A percentile compares a stretch with the other conserved stretches of the same genome.
These are phyloP conservation scores for Erythrolamprus reginae DNA, from an alignment of 2,113 vertebrate genomes.

Conservation along the genomic window DNA sequence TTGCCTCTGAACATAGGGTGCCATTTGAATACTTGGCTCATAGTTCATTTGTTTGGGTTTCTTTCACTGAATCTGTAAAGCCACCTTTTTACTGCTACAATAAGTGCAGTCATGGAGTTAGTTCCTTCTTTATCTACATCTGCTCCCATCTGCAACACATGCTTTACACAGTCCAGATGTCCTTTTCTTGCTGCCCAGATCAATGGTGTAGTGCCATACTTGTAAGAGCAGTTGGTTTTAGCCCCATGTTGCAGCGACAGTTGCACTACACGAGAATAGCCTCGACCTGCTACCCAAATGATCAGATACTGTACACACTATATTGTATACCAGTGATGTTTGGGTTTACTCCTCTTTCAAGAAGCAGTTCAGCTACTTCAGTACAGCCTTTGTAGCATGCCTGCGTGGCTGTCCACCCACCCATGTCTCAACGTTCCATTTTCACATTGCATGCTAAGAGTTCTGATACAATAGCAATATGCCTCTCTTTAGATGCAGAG, in stretches of 20 bases:
- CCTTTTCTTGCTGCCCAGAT: conserved; percentile 96
- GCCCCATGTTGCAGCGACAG: conserved; percentile 86
- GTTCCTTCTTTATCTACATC: conserved; percentile 98
- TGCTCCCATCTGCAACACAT: conserved; percentile 89
- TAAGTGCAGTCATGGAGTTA: too few species aligned
- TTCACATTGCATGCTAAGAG: conserved; percentile 82
- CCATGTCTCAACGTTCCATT: conserved; percentile 94
- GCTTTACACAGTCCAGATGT: conserved; percentile 88
- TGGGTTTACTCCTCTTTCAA: conserved; percentile 89
- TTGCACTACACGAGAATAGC: conserved; percentile 88
- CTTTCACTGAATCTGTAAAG: too few species aligned
- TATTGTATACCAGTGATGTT: conserved; percentile 98
- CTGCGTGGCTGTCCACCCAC: conserved; percentile 98
- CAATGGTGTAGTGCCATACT: conserved; percentile 96
- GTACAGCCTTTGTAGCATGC: conserved; percentile 89
- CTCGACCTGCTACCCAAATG: conserved; percentile 96
- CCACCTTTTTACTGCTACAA: too few species aligned
- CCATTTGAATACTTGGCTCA: neutral
- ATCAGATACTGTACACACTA: conserved; percentile 95
- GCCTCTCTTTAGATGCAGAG: conserved; percentile 92
- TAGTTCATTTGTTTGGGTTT: too few species aligned
- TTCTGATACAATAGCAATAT: conserved; percentile 83
- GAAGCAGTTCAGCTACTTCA: conserved; percentile 82
- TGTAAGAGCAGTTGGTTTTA: conserved; percentile 98
- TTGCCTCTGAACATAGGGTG: neutral